phyloP scores from a whole-genome alignment of 2,888 invertebrate genomes.

The Folsomia candida region DNA sequence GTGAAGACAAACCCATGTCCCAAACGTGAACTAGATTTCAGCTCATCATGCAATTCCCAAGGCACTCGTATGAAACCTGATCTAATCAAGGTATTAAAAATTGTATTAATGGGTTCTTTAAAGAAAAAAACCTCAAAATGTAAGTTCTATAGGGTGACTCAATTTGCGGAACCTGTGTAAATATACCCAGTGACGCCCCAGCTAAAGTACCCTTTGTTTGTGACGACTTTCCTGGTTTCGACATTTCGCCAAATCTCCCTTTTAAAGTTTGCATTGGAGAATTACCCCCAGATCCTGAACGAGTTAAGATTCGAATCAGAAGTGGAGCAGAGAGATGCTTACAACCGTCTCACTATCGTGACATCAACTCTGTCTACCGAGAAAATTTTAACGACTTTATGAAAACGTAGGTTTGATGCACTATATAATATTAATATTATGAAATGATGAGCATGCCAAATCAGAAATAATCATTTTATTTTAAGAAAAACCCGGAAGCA shows the following conservation, averaged over 20 bases:
- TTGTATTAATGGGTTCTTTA: no score
- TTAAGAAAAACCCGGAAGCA: background rate
- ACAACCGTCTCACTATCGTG: background rate
- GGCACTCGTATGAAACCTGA: background rate
- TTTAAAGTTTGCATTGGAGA: background rate
- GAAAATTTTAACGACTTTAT: conserved; percentile 10
- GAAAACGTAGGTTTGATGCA: background rate
- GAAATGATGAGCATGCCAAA: no score
- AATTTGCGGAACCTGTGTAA: background rate
- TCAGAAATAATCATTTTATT: background rate
- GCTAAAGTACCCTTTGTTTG: background rate
- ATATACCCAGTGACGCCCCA: no score
- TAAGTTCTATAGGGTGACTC: background rate
- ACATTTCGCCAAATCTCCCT: conserved; percentile 5
- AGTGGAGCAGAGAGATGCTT: background rate
- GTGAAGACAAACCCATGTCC: background rate
- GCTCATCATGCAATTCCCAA: background rate
- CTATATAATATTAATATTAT: background rate
- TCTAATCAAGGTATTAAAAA: background rate
- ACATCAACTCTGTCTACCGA: background rate
- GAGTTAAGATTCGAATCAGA: background rate
- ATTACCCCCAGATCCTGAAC: background rate
- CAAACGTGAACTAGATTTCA: background rate
- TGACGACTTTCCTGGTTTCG: conserved; percentile 7
- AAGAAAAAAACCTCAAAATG: no score